A percentile compares a stretch with the other conserved stretches of the same genome.
phyloP scores from a whole-genome alignment of 2,888 invertebrate species.

The Lumbricus terrestris region DNA sequence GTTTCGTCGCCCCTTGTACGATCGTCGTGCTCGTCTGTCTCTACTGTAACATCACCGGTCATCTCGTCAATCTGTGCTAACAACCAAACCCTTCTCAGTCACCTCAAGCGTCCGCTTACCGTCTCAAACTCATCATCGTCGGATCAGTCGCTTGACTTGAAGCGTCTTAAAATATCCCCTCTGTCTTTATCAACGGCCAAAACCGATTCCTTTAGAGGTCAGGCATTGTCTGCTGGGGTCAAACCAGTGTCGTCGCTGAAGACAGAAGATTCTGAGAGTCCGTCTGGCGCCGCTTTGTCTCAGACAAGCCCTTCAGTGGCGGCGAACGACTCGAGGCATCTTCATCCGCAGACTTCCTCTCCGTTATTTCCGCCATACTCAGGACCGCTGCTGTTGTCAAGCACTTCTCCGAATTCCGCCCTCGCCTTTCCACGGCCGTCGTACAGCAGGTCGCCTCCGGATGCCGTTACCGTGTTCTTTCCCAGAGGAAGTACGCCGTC shows the following conservation, averaged over 20 bases:
- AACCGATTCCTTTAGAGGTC: background rate
- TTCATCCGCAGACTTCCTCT: background rate
- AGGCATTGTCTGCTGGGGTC: background rate
- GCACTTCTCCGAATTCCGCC: background rate
- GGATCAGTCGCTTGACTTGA: background rate
- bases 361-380: background rate
- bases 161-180: background rate
- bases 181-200: background rate
- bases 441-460: background rate
- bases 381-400: background rate
- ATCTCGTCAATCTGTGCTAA: constrained; percentile 28
- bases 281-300: background rate
- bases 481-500: constrained; percentile 30
- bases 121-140: background rate
- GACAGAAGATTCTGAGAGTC: background rate
- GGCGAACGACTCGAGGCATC: background rate
- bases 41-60: constrained; percentile 10
- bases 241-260: background rate
- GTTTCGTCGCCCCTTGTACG: too few relatives aligned
- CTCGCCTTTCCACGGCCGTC: background rate
- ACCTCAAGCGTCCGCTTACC: constrained; percentile 38
- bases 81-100: constrained; percentile 31
- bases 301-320: background rate
- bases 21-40: background rate
- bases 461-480: constrained; percentile 12